Percentiles rank a stretch among this genome's conserved stretches.
These are phyloP conservation scores for Spialia ferax DNA, from an alignment of 2,888 invertebrate species.

Conservation along the genomic window DNA sequence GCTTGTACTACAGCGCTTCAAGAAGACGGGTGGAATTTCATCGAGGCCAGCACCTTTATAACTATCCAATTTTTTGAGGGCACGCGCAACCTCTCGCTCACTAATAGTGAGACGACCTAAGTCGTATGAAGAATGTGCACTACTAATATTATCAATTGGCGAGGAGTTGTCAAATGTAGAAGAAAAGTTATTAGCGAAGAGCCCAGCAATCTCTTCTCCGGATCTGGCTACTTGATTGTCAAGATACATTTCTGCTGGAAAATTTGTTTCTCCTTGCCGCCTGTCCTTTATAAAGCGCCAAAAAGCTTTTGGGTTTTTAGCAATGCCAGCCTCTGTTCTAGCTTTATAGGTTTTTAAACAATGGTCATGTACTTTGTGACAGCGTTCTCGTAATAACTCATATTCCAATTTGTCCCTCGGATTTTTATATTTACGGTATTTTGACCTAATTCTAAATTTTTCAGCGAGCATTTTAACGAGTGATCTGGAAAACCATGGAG, in stretches of 20 bases:
- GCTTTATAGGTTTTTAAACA: slow-evolving; percentile 4
- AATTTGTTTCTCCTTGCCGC: neutral
- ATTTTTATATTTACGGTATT: neutral
- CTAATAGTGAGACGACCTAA: neutral
- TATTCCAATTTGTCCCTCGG: neutral
- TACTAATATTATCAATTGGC: neutral
- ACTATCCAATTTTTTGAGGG: neutral
- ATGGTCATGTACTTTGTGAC: neutral
- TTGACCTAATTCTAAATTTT: neutral
- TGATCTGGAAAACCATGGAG: neutral
- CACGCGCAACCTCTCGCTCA: neutral
- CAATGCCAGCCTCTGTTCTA: neutral
- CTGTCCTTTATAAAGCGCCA: neutral
- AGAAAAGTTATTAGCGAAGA: neutral
- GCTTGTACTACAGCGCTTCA: neutral
- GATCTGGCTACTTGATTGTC: neutral
- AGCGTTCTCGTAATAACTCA: neutral
- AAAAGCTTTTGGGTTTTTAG: neutral
- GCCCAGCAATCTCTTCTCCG: neutral
- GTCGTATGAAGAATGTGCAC: neutral
- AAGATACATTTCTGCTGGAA: neutral
- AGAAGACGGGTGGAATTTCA: neutral
- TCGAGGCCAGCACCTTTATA: neutral
- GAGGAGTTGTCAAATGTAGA: neutral
- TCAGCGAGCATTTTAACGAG: neutral